These are phyloP conservation scores for Lithophane socia DNA, from an alignment of 2,888 invertebrate genomes.

Conservation along the genomic window DNA sequence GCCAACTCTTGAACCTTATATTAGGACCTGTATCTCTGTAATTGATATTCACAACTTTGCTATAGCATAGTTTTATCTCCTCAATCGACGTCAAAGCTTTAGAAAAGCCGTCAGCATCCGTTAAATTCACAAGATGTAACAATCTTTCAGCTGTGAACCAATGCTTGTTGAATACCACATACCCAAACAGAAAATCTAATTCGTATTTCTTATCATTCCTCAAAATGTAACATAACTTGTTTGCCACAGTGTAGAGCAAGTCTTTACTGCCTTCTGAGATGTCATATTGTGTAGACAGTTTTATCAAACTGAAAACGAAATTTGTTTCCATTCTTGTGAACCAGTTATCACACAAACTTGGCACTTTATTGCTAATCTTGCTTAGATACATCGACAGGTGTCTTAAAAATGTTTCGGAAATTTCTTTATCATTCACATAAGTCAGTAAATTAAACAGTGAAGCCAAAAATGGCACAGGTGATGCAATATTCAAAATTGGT, in stretches of 20 bases:
- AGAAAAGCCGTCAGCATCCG: constrained; percentile 83
- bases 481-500: constrained; percentile 80
- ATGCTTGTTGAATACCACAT: constrained; percentile 91
- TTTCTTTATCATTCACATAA: constrained; percentile 76
- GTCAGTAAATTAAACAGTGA: constrained; percentile 82
- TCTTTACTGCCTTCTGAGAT: constrained; percentile 86
- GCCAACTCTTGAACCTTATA: constrained; percentile 87
- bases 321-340: constrained; percentile 92
- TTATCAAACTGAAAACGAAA: constrained; percentile 88
- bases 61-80: constrained; percentile 85
- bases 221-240: constrained; percentile 91
- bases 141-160: constrained; percentile 91
- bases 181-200: constrained; percentile 90
- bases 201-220: constrained; percentile 90
- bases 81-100: constrained; percentile 80
- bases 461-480: constrained; percentile 84
- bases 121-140: constrained; percentile 88
- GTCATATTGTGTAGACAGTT: constrained; percentile 79
- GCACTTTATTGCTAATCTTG: constrained; percentile 77
- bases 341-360: constrained; percentile 90
- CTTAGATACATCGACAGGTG: constrained; percentile 83
- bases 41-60: constrained; percentile 82
- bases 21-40: constrained; percentile 78
- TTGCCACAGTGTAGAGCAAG: constrained; percentile 89
- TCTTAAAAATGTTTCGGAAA: constrained; percentile 82